Base-by-base conservation (phyloP, 2,113 vertebrate genomes). In the Esox niger region DNA sequence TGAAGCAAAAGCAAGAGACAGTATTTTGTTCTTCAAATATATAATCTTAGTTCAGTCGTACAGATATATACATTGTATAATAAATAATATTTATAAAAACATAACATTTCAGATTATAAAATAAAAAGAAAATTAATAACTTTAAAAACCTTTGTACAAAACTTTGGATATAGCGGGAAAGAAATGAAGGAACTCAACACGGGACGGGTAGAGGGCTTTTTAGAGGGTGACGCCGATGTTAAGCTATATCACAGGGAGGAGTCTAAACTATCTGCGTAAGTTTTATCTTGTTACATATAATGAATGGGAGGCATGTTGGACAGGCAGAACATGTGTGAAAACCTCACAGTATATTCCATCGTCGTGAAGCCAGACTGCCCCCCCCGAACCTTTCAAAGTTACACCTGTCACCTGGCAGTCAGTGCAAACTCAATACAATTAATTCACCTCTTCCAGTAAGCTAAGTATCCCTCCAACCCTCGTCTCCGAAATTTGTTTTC, bases 31-130 rank as follows among this genome's bases (percentile, higher is more conserved):
- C 94, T 95, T 98, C 95, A 98, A 98, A 98, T 98, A 98, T 98
- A 99, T 96, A 97, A 95, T 99, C 94, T 99, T 95, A 96, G 94
- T 97, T 95, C 95, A 94, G 94, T 94, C 95, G 90, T 92, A 95
- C 93, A 97, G 93, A 93, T 98, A 98, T 98, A 97, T 97, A 99
- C 96, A 98, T 93, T 94, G 92, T 95, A 95, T 96, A 99, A 99
- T 99, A 99, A 99, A 99, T 99, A 98, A 98, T 94, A 95, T 94
- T 97, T 97, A 98, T 98, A 98, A 98, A 98, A 99, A 98, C 95
- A 96, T 94, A 94, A 90, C 91, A 91, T 95, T 94, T 96, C 93
- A 93, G 95, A 94, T 96, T 97, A 98, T 97, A 98, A 96, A 97
- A 96, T 95, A 94, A 95, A 95, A 95, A 93, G 93, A 90, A 89